Evolutionary conservation across 1,140 invertebrate species (phyloP).

Genomic region (Lordiphosa stackelbergi): DNA sequence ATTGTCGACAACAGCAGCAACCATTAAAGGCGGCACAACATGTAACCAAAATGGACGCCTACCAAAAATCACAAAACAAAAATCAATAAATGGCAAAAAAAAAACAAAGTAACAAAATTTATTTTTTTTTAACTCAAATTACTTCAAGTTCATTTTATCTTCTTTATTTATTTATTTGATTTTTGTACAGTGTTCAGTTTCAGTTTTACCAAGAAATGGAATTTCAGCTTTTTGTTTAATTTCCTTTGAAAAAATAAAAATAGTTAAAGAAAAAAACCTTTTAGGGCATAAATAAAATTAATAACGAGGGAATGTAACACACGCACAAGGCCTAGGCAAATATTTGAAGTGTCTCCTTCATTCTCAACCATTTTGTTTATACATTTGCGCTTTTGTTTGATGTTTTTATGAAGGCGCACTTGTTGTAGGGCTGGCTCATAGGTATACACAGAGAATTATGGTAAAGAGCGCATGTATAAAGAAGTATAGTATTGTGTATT

Average conservation of each 20-base stretch:
- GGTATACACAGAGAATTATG: constrained; percentile 2
- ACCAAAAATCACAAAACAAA: constrained; percentile 23
- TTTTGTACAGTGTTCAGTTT: too few relatives aligned
- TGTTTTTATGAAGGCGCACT: constrained; percentile 47
- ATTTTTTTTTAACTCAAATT: too few relatives aligned
- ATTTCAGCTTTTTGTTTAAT: constrained; percentile 2
- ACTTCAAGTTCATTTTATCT: constrained; percentile 10
- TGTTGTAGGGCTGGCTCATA: constrained; percentile 25
- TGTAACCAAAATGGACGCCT: constrained; percentile 44
- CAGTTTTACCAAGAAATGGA: background rate
- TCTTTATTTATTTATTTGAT: constrained; percentile 6
- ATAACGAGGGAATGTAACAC: constrained; percentile 1
- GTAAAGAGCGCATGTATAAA: too few relatives aligned
- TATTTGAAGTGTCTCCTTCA: constrained; percentile 32
- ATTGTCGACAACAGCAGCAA: constrained; percentile 45
- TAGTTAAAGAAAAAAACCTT: too few relatives aligned
- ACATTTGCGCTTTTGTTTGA: constrained; percentile 70
- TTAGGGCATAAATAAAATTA: constrained; percentile 4
- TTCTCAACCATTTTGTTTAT: constrained; percentile 25
- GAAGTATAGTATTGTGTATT: too few relatives aligned
- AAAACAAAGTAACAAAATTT: too few relatives aligned
- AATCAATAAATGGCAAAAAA: constrained; percentile 49
- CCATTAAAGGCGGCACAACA: constrained; percentile 25
- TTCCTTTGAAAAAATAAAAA: constrained; percentile 8
- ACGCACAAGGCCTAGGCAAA: constrained; percentile 30